These are phyloP conservation scores for Syritta pipiens DNA, from an alignment of 2,888 invertebrate genomes.

Conservation along the genomic window DNA sequence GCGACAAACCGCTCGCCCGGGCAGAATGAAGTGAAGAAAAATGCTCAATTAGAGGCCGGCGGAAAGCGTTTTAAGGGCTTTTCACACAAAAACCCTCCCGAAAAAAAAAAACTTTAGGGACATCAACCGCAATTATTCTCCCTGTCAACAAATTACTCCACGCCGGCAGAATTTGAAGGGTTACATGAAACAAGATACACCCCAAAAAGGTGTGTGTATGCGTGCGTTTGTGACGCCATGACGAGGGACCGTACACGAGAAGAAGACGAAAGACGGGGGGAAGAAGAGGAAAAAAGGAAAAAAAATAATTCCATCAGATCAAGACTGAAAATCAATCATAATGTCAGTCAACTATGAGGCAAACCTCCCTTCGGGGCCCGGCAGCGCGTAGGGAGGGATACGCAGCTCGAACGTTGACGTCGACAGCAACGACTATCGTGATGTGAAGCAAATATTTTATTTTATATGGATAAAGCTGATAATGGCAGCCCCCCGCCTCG, in stretches of 20 bases:
- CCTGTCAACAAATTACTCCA: constrained; percentile 57
- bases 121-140: constrained; percentile 51
- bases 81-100: constrained; percentile 48
- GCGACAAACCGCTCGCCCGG: too few relatives aligned
- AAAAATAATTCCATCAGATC: constrained; percentile 52
- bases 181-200: constrained; percentile 58
- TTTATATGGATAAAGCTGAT: constrained; percentile 38
- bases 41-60: constrained; percentile 35
- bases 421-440: constrained; percentile 19
- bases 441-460: constrained; percentile 51
- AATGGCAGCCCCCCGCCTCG: not conserved
- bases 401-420: not conserved
- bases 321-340: constrained; percentile 63
- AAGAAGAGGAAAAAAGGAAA: not conserved
- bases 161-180: constrained; percentile 45
- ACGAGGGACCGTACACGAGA: constrained; percentile 7
- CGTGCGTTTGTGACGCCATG: constrained; percentile 14
- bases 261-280: not conserved
- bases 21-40: constrained; percentile 19
- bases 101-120: constrained; percentile 36
- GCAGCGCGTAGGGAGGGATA: not conserved
- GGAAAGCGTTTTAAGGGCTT: constrained; percentile 26
- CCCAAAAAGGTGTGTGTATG: constrained; percentile 36
- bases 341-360: constrained; percentile 63
- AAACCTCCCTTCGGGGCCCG: constrained; percentile 45